Percentiles rank a stretch among this genome's conserved stretches.
Evolutionary conservation across 2,113 vertebrate species (phyloP).

Genomic region (Pteruthius melanotis): DNA sequence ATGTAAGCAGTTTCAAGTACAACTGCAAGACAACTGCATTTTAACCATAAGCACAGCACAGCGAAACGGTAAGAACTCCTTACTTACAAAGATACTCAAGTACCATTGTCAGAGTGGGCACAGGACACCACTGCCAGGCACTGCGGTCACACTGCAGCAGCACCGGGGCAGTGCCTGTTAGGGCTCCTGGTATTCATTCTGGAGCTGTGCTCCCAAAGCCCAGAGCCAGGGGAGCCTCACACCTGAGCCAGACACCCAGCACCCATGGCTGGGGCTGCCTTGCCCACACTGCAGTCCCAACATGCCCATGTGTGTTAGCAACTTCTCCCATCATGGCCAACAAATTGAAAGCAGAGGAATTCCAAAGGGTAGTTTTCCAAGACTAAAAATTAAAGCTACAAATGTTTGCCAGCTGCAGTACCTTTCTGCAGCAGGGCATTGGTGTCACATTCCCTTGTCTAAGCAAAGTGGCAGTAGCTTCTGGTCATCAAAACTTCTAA

Average conservation of each 20-base stretch:
- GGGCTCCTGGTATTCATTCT: rapidly evolving
- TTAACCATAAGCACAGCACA: not conserved
- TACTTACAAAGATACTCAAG: not conserved
- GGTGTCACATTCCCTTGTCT: not conserved
- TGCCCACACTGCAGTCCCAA: not conserved
- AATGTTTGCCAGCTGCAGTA: not conserved
- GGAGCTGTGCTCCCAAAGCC: not conserved
- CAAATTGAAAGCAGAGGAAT: rapidly evolving
- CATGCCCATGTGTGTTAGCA: rapidly evolving
- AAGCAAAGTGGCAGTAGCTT: not conserved
- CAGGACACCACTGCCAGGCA: not conserved
- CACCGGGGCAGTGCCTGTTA: not conserved
- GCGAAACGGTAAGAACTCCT: not conserved
- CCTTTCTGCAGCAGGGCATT: not conserved
- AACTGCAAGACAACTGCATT: not conserved
- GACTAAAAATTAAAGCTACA: not conserved
- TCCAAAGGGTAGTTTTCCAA: not conserved
- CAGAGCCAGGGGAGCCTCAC: not conserved
- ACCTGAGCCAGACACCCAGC: not conserved
- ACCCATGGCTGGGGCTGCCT: not conserved
- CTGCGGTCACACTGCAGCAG: not conserved
- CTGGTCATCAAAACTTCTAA: not conserved
- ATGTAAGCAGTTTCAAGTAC: not conserved
- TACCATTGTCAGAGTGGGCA: not conserved
- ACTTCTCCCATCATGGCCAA: not conserved